phyloP scores from a whole-genome alignment of 2,113 vertebrate genomes.

The Pantherophis guttatus region DNA sequence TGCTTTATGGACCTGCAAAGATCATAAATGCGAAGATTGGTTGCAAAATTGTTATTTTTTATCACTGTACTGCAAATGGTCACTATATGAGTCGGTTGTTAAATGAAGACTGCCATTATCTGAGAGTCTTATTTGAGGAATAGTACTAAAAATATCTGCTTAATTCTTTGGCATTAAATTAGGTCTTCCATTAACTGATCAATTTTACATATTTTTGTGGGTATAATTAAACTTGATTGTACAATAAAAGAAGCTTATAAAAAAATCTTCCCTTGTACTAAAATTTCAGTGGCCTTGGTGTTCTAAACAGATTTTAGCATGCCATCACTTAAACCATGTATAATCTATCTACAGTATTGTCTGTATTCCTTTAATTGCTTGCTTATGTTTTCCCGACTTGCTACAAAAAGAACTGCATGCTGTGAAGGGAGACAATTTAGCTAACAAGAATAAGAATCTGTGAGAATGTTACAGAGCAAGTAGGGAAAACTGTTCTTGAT shows the following conservation, averaged over 20 bases:
- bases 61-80: not conserved
- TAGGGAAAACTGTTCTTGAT: slow-evolving; percentile 49
- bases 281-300: slow-evolving; percentile 45
- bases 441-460: slow-evolving; percentile 36
- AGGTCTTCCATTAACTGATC: slow-evolving; percentile 62
- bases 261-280: slow-evolving; percentile 42
- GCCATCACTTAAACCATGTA: slow-evolving; percentile 36
- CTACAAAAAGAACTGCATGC: slow-evolving; percentile 30
- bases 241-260: slow-evolving; percentile 22
- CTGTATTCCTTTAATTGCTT: slow-evolving; percentile 49
- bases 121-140: slow-evolving; percentile 60
- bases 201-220: slow-evolving; percentile 59
- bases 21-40: not conserved
- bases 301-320: slow-evolving; percentile 47
- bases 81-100: not conserved
- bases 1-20: not conserved
- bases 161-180: slow-evolving; percentile 66
- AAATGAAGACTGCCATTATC: not conserved
- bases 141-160: slow-evolving; percentile 62
- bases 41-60: not conserved
- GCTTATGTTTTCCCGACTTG: slow-evolving; percentile 49
- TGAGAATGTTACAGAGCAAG: slow-evolving; percentile 44
- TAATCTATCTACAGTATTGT: slow-evolving; percentile 15
- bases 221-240: slow-evolving; percentile 57
- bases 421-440: slow-evolving; percentile 39